phyloP scores from a whole-genome alignment of 1,140 invertebrate genomes.

The Zaprionus ghesquierei region DNA sequence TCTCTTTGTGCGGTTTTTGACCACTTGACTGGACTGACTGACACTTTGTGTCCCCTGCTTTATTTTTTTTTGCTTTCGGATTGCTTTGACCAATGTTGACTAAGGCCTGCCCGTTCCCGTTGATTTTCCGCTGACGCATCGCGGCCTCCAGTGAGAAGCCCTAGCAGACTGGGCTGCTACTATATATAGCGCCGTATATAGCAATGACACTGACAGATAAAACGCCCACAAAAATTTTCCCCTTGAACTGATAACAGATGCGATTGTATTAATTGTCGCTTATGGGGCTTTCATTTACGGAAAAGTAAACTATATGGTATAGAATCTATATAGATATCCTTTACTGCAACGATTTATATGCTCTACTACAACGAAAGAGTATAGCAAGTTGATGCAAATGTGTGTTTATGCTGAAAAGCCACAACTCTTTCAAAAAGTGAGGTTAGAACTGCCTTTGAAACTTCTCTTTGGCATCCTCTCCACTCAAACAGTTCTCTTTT shows the following conservation, averaged over 20 bases:
- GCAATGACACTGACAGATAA: slow-evolving; percentile 7
- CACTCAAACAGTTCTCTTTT: too few species aligned
- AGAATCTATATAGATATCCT: not conserved
- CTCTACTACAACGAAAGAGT: too few species aligned
- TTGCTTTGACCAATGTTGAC: slow-evolving; percentile 30
- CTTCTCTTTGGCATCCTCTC: too few species aligned
- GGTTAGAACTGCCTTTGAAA: too few species aligned
- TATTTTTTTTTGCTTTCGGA: not conserved
- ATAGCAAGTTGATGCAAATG: too few species aligned
- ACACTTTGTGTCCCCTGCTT: not conserved
- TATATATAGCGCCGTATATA: not conserved
- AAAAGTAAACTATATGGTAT: not conserved
- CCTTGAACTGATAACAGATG: slow-evolving; percentile 16
- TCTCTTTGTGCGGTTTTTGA: not conserved
- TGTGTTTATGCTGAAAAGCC: too few species aligned
- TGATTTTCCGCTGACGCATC: slow-evolving; percentile 26
- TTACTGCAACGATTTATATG: too few species aligned
- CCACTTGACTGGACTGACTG: slow-evolving; percentile 25
- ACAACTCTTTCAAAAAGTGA: too few species aligned
- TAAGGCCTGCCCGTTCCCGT: slow-evolving; percentile 32
- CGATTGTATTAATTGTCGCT: not conserved
- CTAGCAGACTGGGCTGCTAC: not conserved
- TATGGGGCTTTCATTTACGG: not conserved
- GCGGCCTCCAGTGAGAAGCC: slow-evolving; percentile 10
- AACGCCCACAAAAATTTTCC: slow-evolving; percentile 13